Conservation (phyloP, 2,888 invertebrate genomes). For the Pachycephus smyrnensis region DNA sequence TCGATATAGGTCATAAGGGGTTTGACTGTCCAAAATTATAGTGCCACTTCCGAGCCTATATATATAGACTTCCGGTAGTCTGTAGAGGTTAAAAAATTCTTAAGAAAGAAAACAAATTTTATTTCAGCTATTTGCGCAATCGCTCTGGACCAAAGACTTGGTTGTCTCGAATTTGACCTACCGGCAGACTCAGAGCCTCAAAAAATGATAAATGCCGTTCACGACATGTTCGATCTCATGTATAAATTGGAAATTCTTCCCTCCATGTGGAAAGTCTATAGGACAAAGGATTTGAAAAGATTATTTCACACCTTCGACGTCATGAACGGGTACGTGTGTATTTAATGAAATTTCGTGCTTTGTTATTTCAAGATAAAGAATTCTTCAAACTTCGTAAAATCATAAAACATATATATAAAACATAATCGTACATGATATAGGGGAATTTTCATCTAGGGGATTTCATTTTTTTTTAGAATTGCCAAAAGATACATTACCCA, state of each 20-base stretch:
- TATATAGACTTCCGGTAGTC: too few species aligned
- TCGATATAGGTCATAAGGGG: too few species aligned
- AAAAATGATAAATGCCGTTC: slow-evolving; percentile 82
- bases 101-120: background rate
- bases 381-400: too few species aligned
- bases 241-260: slow-evolving; percentile 80
- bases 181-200: slow-evolving; percentile 75
- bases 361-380: too few species aligned
- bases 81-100: too few species aligned
- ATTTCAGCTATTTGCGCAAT: slow-evolving; percentile 82
- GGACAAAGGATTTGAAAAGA: slow-evolving; percentile 78
- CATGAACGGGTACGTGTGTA: slow-evolving; percentile 74
- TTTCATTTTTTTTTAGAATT: slow-evolving; percentile 44
- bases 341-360: too few species aligned
- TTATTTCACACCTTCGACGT: slow-evolving; percentile 79
- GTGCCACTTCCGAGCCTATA: too few species aligned
- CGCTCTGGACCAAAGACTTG: slow-evolving; percentile 83
- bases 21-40: too few species aligned
- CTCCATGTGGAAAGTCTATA: slow-evolving; percentile 80
- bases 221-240: slow-evolving; percentile 82
- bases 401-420: too few species aligned
- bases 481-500: slow-evolving; percentile 58
- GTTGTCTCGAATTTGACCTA: slow-evolving; percentile 74
- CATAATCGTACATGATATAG: too few species aligned
- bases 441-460: background rate